Percentiles rank a stretch among this genome's conserved stretches.
These are phyloP conservation scores for Anastatus disparis DNA, from an alignment of 1,140 invertebrate genomes.

Conservation along the genomic window DNA sequence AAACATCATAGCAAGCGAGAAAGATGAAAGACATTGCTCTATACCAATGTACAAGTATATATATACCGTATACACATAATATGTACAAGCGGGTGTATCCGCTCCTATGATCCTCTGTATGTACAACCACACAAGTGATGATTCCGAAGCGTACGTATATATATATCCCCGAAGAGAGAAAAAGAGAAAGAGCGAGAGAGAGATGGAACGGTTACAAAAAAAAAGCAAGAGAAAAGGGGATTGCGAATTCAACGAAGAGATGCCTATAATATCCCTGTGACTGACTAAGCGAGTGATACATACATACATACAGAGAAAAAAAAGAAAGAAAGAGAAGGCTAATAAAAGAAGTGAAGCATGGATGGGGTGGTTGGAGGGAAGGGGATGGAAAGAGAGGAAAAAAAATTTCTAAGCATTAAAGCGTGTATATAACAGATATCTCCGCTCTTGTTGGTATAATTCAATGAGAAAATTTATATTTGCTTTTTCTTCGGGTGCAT, in stretches of 20 bases:
- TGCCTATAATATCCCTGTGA: conserved; percentile 9
- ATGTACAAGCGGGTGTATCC: background rate
- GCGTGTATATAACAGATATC: too few species aligned
- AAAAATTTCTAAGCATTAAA: conserved; percentile 5
- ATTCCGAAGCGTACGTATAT: conserved; percentile 17
- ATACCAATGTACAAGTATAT: too few species aligned
- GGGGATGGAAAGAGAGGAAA: too few species aligned
- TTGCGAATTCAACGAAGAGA: background rate
- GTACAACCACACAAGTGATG: conserved; percentile 23
- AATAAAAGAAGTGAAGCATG: conserved; percentile 38
- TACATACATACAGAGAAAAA: conserved; percentile 5
- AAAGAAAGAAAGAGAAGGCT: background rate
- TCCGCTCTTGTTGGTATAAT: conserved; percentile 16
- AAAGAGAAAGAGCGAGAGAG: too few species aligned
- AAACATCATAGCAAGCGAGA: background rate
- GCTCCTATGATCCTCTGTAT: conserved; percentile 14
- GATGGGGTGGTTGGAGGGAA: too few species aligned
- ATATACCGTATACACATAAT: too few species aligned
- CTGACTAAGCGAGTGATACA: conserved; percentile 2
- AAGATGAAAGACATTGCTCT: conserved; percentile 28
- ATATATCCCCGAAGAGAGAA: too few species aligned
- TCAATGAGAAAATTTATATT: conserved; percentile 29
- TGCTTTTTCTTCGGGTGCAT: conserved; percentile 9
- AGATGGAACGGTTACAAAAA: too few species aligned
- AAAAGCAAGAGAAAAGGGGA: background rate